Evolutionary conservation across 2,113 vertebrate genomes (phyloP).

Genomic region (Phainopepla nitens): DNA sequence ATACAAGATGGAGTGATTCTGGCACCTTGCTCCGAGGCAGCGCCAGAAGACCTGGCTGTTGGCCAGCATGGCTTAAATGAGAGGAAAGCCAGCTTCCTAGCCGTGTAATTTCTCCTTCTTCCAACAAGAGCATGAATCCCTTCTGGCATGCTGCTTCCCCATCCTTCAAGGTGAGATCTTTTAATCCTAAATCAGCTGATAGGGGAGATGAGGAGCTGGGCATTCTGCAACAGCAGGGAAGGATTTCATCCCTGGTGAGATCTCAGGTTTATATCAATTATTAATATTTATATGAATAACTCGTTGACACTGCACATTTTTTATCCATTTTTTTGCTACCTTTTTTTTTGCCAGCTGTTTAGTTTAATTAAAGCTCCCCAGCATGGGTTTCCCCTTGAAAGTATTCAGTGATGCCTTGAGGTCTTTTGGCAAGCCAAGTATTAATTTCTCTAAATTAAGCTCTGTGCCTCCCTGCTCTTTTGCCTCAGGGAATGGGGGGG

Average conservation of each 20-base stretch:
- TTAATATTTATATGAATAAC: background rate
- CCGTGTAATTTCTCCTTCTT: accelerated
- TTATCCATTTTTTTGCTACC: background rate
- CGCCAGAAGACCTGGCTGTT: background rate
- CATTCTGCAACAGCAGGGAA: background rate
- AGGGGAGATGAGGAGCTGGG: background rate
- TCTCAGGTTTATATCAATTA: background rate
- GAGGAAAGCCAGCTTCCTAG: background rate
- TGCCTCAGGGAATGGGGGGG: background rate
- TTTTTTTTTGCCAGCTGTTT: background rate
- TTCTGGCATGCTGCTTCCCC: background rate
- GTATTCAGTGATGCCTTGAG: background rate
- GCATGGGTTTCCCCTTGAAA: background rate
- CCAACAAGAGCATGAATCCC: background rate
- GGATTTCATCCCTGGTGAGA: background rate
- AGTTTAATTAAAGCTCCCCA: slow-evolving; percentile 30
- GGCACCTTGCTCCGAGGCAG: background rate
- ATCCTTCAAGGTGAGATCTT: background rate
- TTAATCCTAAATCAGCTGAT: background rate
- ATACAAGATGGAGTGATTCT: background rate
- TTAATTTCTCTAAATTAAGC: background rate
- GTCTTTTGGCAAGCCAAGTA: background rate
- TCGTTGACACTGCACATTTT: accelerated
- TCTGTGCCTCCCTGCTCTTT: background rate
- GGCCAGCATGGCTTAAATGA: background rate